These are phyloP conservation scores for Campoletis sonorensis DNA, from an alignment of 1,140 invertebrate species.

Conservation along the genomic window DNA sequence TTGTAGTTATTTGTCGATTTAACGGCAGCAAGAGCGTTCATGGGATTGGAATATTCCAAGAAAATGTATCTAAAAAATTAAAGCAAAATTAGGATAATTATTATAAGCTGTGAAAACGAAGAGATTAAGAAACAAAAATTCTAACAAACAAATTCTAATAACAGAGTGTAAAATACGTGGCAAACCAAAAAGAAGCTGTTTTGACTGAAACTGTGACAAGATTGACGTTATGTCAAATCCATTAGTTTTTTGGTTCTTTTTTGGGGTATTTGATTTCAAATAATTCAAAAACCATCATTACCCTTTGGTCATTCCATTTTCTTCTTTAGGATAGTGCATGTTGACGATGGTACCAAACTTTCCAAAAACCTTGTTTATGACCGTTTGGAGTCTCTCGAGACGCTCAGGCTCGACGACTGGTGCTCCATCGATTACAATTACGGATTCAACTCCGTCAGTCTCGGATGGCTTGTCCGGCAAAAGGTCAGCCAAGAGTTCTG, in stretches of 20 bases:
- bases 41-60: conserved; percentile 91
- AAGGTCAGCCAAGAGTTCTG: conserved; percentile 93
- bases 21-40: conserved; percentile 90
- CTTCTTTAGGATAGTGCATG: conserved; percentile 91
- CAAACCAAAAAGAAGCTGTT: too few species aligned
- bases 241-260: too few species aligned
- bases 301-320: conserved; percentile 92
- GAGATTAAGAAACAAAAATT: too few species aligned
- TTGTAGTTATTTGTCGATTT: conserved; percentile 94
- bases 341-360: conserved; percentile 95
- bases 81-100: too few species aligned
- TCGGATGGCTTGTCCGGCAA: conserved; percentile 92
- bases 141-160: too few species aligned
- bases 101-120: too few species aligned
- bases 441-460: conserved; percentile 96
- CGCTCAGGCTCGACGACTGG: conserved; percentile 95
- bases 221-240: too few species aligned
- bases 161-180: too few species aligned
- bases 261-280: too few species aligned
- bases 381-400: conserved; percentile 94
- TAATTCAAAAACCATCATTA: conserved; percentile 60
- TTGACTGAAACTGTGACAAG: too few species aligned
- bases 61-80: conserved; percentile 86
- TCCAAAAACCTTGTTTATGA: conserved; percentile 94
- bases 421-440: conserved; percentile 97